Evolutionary conservation across 2,888 invertebrate species (phyloP), one percentile per base, ranked within the genome.

Genomic region (Drosophila paracracens): DNA sequence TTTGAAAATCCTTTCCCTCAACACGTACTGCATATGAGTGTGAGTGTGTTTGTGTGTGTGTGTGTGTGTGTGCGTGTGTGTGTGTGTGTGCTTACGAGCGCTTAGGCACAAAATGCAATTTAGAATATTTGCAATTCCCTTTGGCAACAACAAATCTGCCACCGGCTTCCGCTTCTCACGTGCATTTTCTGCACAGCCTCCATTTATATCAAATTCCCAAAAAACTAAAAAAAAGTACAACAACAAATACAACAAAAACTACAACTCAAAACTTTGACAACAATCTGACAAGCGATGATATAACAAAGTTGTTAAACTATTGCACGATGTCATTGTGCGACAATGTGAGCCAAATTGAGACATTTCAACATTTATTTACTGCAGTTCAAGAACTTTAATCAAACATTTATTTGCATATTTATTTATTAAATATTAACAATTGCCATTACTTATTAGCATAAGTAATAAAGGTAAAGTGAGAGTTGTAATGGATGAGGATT

Each of bases 51-150:
- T 70, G 56, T 59, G 40, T 63, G 67, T 67, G 58, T 58, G 40
- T 63, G 31, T 62, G 62, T 58, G 35, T 53, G 35, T 61, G 13
- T 53, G 61, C 66, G 40, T 7, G 18, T 18, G 48, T 48, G 8
- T 53, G 56, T 67, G 63, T 62, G 54, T 60, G 54, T 61, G 35
- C 38, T 27, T 67, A 57, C 16, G 36, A n/a, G 59, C 64, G 81
- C 79, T 82, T 80, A 80, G 78, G 62, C 69, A 77, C 53, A 81
- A 89, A 86, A 88, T 88, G 84, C 86, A 86, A 88, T 88, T 86
- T 88, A 82, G 88, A 88, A 88, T 88, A 88, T 88, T 84, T 88
- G 81, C 79, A 76, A 88, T 88, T 88, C 88, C 73, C 86, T 88
- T 88, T 89, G 88, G 83, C 70, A 73, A 71, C 50, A 81, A 59